Base-by-base conservation (phyloP, 2,113 vertebrate species). In the Melanerpes formicivorus region DNA sequence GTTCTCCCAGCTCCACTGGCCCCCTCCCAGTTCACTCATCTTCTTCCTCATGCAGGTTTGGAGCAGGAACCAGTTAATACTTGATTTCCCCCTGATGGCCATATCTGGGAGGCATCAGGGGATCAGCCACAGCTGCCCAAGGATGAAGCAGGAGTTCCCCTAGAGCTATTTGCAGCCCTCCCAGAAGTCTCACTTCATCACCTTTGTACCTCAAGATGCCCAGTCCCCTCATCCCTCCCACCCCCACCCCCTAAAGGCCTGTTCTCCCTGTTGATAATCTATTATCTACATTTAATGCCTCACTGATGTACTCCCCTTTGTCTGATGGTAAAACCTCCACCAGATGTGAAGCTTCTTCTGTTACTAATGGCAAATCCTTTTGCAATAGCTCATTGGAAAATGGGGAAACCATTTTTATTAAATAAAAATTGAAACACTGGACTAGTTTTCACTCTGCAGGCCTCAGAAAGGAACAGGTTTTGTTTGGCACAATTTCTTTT, bases 201-300 rank as follows among this genome's bases (percentile, higher is more conserved):
- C n/a, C 58, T 93, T 95, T 93, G 78, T 94, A 83, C 46, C 72
- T 86, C 5, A 1, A 1, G 17, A 60, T 62, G 63, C 72, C 55
- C 67, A 0, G 0, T 52, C 62, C 65, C 50, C 34, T 56, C 0
- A 0, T 58, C 26, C 42, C 67, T 44, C 84, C 89, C 74, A 30
- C 83, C 30, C 40, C 56, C 76, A 79, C 37, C 27, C 64, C 75
- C 87, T 1, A 7, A 80, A 84, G 84, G 87, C 76, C 91, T 93
- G 81, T 84, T 85, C 82, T 87, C 89, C 69, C 81, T 75, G 73
- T 80, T 93, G 84, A 80, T 95, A 95, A 95, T 95, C 85, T 95
- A 93, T 95, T 95, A 93, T 86, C 91, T 93, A 85, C 91, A 93
- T 95, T 93, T 95, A 96, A 93, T 85, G 91, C 91, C 93, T 96